Evolutionary conservation across 2,113 vertebrate genomes (phyloP), one percentile per base, ranked within the genome.

Genomic region (Hemibagrus wyckioides): DNA sequence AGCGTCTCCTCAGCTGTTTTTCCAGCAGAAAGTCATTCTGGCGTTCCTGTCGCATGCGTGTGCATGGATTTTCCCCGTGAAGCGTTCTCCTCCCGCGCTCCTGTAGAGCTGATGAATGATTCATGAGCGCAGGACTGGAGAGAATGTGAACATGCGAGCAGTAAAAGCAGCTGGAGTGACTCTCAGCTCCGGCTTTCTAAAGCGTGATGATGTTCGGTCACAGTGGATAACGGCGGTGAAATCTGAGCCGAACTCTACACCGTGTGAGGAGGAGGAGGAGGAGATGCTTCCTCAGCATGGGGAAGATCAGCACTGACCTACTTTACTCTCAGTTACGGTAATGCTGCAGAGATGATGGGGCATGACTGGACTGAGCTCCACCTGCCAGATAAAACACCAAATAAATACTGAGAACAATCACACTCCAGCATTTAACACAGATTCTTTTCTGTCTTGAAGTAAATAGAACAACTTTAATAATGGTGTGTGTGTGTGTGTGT

Each of bases 51-150:
- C 83, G 76, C 82, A 52, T 19, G 82, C 85, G 80, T 76, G 39
- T 88, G 63, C 84, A 92, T 92, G 85, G 91, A 93, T 93, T 90
- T 87, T 89, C 91, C 82, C 89, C 80, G 39, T 84, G 90, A 93
- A 89, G 73, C 57, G 83, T 75, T 76, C 36, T 85, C 85, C 59
- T 48, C 88, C 85, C 25, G 30, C 39, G 41, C 77, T 76, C 88
- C 85, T 86, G 88, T 28, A 73, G 88, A 11, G 59, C 77, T 80
- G 89, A 90, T 93, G 92, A 94, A 94, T 94, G 92, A 93, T 92
- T 92, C 90, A 92, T 90, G 80, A 87, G 87, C 85, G 82, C 57
- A 91, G 85, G 90, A 82, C 77, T 82, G 44, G n/a, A 85, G 52
- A 85, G 57, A 83, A 83, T 73, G 50, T 48, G 59, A 80, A 61